A percentile compares a stretch with the other conserved stretches of the same genome.
These are phyloP conservation scores for Dryocosmus kuriphilus DNA, from an alignment of 2,888 invertebrate species.

Conservation along the genomic window DNA sequence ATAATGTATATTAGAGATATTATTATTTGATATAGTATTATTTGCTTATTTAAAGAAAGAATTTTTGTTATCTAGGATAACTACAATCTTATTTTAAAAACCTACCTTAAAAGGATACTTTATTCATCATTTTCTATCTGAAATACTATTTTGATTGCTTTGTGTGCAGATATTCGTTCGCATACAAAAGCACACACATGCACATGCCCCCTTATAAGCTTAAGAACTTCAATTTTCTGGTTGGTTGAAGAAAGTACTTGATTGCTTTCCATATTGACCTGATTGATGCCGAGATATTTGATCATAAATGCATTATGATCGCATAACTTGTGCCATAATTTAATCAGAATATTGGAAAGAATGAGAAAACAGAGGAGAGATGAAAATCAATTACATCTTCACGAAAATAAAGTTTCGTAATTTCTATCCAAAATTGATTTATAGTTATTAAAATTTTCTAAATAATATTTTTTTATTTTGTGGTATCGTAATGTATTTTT, in stretches of 20 bases:
- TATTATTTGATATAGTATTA: no score
- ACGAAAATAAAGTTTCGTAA: neutral
- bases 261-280: conserved; percentile 2
- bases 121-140: neutral
- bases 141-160: conserved; percentile 3
- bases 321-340: neutral
- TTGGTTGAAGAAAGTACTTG: neutral
- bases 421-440: neutral
- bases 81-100: neutral
- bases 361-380: neutral
- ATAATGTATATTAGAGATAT: no score
- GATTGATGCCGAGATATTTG: neutral
- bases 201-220: neutral
- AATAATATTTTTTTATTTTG: no score
- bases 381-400: neutral
- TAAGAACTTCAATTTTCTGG: neutral
- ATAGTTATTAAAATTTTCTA: no score
- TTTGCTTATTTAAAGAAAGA: no score
- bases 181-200: neutral
- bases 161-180: neutral
- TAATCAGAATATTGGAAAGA: neutral
- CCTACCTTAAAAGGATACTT: neutral
- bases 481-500: no score
- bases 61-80: neutral
- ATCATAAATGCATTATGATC: neutral